A percentile compares a stretch with the other conserved stretches of the same genome.
Conservation (phyloP, 1,140 invertebrate genomes). For the Luehdorfia chinensis region DNA sequence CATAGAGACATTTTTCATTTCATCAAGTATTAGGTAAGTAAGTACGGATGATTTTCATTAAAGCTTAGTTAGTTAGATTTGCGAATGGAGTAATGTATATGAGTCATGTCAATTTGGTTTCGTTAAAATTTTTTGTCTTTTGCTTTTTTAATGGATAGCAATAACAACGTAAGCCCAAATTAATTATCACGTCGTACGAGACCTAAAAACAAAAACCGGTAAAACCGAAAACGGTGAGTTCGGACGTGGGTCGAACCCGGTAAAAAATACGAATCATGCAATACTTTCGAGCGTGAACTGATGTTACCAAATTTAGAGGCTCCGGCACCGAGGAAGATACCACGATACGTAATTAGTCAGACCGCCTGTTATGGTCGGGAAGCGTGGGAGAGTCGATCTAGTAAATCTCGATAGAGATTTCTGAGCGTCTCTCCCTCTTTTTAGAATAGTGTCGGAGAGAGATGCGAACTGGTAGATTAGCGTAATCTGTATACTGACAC, state of each 20-base stretch:
- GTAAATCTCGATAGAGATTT: conserved; percentile 4
- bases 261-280: not conserved
- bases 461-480: not conserved
- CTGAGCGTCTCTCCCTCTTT: not conserved
- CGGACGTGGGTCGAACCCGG: conserved; percentile 4
- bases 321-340: not conserved
- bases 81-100: no score
- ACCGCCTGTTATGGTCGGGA: not conserved
- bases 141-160: no score
- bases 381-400: conserved; percentile 7
- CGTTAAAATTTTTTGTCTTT: no score
- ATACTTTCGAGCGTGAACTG: conserved; percentile 3
- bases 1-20: no score
- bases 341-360: conserved; percentile 4
- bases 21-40: no score
- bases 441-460: not conserved
- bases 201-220: not conserved
- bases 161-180: no score
- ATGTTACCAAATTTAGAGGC: conserved; percentile 11
- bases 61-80: no score
- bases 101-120: no score
- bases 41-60: no score
- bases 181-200: no score
- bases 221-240: not conserved
- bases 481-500: no score